Evolutionary conservation across 2,888 invertebrate genomes (phyloP).

Genomic region (Agrilus biguttatus): DNA sequence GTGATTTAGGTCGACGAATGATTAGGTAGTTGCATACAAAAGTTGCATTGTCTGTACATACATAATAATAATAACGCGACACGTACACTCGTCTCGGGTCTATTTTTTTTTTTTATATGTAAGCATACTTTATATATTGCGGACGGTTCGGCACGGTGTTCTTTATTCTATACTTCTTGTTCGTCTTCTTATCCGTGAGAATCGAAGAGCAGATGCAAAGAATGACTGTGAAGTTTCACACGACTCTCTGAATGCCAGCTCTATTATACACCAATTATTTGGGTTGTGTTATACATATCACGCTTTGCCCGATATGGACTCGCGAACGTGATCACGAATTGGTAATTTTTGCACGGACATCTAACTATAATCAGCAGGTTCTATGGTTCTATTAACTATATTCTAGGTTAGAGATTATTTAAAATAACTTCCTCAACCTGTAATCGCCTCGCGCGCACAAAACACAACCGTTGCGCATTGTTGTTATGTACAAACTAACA

Average conservation of each 20-base stretch:
- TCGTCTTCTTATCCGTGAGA: conserved; percentile 11
- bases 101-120: no score
- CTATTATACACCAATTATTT: conserved; percentile 31
- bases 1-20: background rate
- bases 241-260: conserved; percentile 25
- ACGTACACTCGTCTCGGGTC: no score
- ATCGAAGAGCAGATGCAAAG: conserved; percentile 12
- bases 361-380: conserved; percentile 10
- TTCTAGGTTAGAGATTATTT: conserved; percentile 13
- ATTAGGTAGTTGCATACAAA: no score
- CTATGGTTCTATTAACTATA: conserved; percentile 15
- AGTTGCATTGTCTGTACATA: no score
- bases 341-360: conserved; percentile 19
- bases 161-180: no score
- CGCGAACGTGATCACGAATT: conserved; percentile 27
- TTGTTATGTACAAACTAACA: no score
- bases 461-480: no score
- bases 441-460: conserved; percentile 3
- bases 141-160: no score
- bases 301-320: conserved; percentile 26
- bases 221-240: conserved; percentile 21
- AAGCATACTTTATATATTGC: no score
- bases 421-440: conserved; percentile 6
- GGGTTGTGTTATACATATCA: conserved; percentile 32
- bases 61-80: no score